A percentile compares a stretch with the other conserved stretches of the same genome.
These are phyloP conservation scores for rat (Rattus norvegicus) DNA, from an alignment of 2,113 vertebrate species.

Conservation along the genomic window GRCr8 NC_086024.1:63284501-63285000, in stretches of 20 bases:
- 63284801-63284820: not conserved
- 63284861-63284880: not conserved
- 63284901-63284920: not conserved
- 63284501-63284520: not conserved
- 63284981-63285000: accelerated
- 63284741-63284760: not conserved
- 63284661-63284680: not conserved
- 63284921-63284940: not conserved
- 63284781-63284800: not conserved
- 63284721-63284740: not conserved
- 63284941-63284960: not conserved
- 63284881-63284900: not conserved
- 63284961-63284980: not conserved
- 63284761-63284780: not conserved
- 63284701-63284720: not conserved
- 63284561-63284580: constrained; percentile 5
- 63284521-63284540: not conserved
- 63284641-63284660: not conserved
- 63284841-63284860: not conserved
- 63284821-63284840: not conserved
- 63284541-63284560: not conserved
- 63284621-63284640: not conserved
- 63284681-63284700: not conserved
- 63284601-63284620: not conserved
- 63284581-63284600: not conserved